A percentile compares a stretch with the other conserved stretches of the same genome.
Evolutionary conservation across 2,888 invertebrate species (phyloP).

Genomic region (Allolobophora icterica): DNA sequence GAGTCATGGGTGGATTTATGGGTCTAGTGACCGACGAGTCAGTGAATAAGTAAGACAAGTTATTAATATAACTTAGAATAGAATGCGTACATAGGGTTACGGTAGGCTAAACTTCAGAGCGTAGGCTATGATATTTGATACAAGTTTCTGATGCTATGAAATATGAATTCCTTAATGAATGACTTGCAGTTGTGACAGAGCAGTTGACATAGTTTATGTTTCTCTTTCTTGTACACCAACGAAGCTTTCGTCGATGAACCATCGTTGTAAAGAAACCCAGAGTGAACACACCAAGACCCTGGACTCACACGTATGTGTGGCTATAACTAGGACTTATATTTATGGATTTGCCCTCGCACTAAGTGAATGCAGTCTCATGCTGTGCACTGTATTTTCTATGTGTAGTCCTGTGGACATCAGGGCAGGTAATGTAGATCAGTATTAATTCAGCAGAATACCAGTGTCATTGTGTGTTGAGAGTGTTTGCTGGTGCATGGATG

Average conservation of each 20-base stretch:
- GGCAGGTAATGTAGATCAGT: background rate
- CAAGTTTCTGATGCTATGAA: background rate
- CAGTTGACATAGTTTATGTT: background rate
- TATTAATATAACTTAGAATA: background rate
- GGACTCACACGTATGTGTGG: background rate
- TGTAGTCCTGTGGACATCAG: background rate
- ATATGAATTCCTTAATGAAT: background rate
- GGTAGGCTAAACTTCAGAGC: background rate
- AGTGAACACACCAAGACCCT: too few relatives aligned
- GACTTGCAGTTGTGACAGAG: background rate
- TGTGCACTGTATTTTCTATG: background rate
- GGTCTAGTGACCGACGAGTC: too few relatives aligned
- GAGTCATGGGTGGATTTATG: too few relatives aligned
- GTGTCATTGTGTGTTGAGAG: background rate
- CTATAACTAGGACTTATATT: background rate
- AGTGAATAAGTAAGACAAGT: background rate
- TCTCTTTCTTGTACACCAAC: background rate
- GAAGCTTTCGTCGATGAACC: background rate
- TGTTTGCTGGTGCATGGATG: background rate
- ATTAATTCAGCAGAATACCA: background rate
- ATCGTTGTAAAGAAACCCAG: background rate
- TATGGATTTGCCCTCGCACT: background rate
- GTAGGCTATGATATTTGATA: background rate
- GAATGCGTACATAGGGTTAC: background rate
- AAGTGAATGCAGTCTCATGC: background rate